Conservation (phyloP, 2,113 vertebrate genomes). For the Actenoides hombroni region DNA sequence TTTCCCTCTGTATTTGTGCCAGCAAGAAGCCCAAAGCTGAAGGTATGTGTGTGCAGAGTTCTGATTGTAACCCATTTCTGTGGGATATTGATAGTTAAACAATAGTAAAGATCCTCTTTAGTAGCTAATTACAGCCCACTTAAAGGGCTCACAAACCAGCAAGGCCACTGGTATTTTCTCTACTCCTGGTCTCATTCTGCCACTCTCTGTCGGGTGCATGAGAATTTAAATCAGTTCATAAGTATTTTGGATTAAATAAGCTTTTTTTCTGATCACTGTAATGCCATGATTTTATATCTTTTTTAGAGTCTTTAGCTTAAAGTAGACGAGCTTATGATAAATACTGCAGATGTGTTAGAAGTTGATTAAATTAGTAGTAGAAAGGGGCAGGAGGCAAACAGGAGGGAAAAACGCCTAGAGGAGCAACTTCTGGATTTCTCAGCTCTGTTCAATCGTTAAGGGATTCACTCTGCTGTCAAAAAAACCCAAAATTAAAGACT, state of each 20-base stretch:
- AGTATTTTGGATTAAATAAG: constrained; percentile 71
- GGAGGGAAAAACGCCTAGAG: not conserved
- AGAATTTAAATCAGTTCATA: constrained; percentile 51
- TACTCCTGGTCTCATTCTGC: constrained; percentile 29
- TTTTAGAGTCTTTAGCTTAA: constrained; percentile 55
- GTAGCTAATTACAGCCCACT: not conserved
- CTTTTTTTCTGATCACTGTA: constrained; percentile 71
- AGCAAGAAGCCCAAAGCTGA: not conserved
- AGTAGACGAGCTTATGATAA: constrained; percentile 48
- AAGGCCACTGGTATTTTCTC: not conserved
- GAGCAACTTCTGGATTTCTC: not conserved
- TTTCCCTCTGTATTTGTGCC: not conserved
- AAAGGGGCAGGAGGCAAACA: not conserved
- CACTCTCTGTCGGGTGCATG: not conserved
- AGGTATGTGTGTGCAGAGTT: not conserved
- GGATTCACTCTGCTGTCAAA: not conserved
- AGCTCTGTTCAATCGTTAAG: not conserved
- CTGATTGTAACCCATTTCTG: not conserved
- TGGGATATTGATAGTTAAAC: not conserved
- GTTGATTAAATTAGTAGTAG: constrained; percentile 54
- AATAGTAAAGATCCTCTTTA: not conserved
- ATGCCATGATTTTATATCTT: constrained; percentile 50
- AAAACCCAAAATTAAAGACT: not conserved
- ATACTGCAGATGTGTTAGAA: not conserved
- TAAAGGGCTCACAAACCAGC: not conserved